A percentile compares a stretch with the other conserved stretches of the same genome.
phyloP scores from a whole-genome alignment of 2,797 vertebrate species.

The Lepus oiostolus region DNA sequence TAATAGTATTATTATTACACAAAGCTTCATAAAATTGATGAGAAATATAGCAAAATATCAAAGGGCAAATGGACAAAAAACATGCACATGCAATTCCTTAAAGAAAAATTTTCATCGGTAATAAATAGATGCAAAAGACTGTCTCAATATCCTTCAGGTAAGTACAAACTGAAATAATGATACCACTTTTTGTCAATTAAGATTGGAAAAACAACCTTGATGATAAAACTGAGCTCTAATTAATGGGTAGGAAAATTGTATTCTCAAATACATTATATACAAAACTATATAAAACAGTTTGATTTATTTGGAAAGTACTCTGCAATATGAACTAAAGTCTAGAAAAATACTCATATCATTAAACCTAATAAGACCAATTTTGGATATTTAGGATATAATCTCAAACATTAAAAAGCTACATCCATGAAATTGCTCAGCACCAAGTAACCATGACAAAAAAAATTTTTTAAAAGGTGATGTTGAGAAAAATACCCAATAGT shows the following conservation, averaged over 20 bases:
- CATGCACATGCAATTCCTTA: not conserved
- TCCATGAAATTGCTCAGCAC: constrained; percentile 40
- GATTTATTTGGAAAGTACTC: constrained; percentile 56
- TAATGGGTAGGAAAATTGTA: not conserved
- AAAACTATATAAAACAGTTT: not conserved
- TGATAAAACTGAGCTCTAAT: constrained; percentile 50
- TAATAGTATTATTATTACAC: constrained; percentile 23
- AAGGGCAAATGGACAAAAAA: not conserved
- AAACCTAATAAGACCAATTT: constrained; percentile 49
- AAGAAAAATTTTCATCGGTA: not conserved
- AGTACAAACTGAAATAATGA: constrained; percentile 47
- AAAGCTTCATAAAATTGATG: constrained; percentile 22
- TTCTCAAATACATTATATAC: not conserved
- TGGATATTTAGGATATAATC: constrained; percentile 46
- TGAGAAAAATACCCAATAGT: constrained; percentile 33
- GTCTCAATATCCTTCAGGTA: constrained; percentile 18
- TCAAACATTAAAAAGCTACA: constrained; percentile 48
- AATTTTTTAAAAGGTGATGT: not conserved
- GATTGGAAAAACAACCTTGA: constrained; percentile 49
- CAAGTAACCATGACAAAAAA: not conserved
- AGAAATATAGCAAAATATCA: constrained; percentile 25
- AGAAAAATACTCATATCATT: constrained; percentile 34
- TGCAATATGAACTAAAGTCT: not conserved
- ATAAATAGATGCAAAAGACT: not conserved
- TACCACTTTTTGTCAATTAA: constrained; percentile 22